A percentile compares a stretch with the other conserved stretches of the same genome.
Evolutionary conservation across 2,113 vertebrate species (phyloP).

Genomic region (Varanus komodoensis): DNA sequence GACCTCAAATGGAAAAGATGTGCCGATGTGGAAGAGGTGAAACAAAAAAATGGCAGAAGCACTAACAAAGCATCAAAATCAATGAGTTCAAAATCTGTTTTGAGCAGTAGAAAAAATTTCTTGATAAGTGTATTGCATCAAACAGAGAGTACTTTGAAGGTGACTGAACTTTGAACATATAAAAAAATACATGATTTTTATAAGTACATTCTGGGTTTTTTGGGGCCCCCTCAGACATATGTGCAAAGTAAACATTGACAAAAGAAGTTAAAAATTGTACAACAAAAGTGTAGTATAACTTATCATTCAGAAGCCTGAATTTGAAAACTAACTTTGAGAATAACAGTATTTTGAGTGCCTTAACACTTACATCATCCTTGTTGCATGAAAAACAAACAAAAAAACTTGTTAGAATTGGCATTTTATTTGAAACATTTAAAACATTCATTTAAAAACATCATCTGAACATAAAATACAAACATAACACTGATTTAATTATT

Average conservation of each 20-base stretch:
- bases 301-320: background rate
- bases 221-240: background rate
- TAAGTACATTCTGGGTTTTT: no score
- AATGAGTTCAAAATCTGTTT: no score
- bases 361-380: slow-evolving; percentile 84
- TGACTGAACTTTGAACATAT: no score
- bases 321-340: slow-evolving; percentile 47
- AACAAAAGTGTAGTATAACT: background rate
- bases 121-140: no score
- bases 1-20: no score
- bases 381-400: slow-evolving; percentile 75
- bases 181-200: no score
- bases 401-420: slow-evolving; percentile 53
- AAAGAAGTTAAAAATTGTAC: background rate
- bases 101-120: no score
- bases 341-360: background rate
- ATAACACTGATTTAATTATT: background rate
- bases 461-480: background rate
- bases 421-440: slow-evolving; percentile 10
- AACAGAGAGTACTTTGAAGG: no score
- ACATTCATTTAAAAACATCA: background rate
- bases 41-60: no score
- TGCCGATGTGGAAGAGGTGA: no score
- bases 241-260: background rate
- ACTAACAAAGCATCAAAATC: no score